These are phyloP conservation scores for Noctua comes DNA, from an alignment of 2,888 invertebrate genomes.

Conservation along the genomic window DNA sequence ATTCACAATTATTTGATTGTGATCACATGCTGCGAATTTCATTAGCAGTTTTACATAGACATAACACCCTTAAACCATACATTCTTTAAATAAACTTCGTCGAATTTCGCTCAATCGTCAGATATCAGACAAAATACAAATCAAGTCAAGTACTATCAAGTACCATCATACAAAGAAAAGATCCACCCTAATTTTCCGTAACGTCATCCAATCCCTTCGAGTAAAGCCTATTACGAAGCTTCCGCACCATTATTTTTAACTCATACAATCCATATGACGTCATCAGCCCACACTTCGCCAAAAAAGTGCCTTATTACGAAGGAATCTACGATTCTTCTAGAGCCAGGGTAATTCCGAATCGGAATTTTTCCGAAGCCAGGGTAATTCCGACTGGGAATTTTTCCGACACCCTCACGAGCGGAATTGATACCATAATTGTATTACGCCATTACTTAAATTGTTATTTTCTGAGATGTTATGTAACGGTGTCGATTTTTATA, in stretches of 20 bases:
- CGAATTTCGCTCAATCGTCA: conserved; percentile 1
- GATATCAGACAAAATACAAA: conserved; percentile 18
- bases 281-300: conserved; percentile 34
- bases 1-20: neutral
- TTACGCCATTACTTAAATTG: conserved; percentile 62
- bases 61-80: neutral
- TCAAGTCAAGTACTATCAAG: conserved; percentile 33
- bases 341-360: conserved; percentile 39
- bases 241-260: conserved; percentile 60
- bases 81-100: neutral
- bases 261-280: conserved; percentile 51
- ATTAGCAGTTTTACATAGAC: neutral
- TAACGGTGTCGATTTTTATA: conserved; percentile 58
- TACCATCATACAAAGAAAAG: conserved; percentile 17
- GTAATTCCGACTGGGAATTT: conserved; percentile 37
- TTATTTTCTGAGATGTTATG: conserved; percentile 51
- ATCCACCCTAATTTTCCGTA: conserved; percentile 18
- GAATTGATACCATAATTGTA: conserved; percentile 63
- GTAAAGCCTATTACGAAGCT: conserved; percentile 26
- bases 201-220: conserved; percentile 31
- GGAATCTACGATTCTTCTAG: conserved; percentile 35
- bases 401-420: conserved; percentile 34
- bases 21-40: too few relatives aligned
- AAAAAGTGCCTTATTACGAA: conserved; percentile 48
- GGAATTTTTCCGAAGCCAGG: conserved; percentile 22